Evolutionary conservation across 2,113 vertebrate genomes (phyloP), one percentile per base, ranked within the genome.

Genomic region (Copsychus sechellarum): DNA sequence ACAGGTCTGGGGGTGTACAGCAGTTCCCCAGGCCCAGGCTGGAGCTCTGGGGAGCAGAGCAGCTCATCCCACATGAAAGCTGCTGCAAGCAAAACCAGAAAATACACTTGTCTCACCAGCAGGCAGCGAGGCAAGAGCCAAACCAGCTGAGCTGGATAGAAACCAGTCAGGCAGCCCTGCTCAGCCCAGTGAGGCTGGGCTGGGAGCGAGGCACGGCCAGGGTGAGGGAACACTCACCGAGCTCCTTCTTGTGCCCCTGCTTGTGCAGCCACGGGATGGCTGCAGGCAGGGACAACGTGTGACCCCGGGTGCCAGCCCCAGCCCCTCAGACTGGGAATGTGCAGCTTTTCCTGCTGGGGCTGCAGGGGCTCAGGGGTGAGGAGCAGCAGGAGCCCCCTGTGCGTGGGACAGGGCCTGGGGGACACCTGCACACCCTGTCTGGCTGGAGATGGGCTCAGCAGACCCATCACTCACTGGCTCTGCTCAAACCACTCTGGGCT

Each of bases 81-180:
- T 86, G 72, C 54, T 88, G 86, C 88, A 57, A 54, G 92, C 83
- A 65, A 53, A 95, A 96, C 88, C 82, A 95, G 95, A 96, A 97
- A 90, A 92, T 77, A 78, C 33, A 81, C 9, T 81, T 88, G 71
- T 81, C 80, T 93, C 0, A 29, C 90, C 96, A 94, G 84, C 34
- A 61, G 15, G 53, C 76, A 72, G 81, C 5, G 17, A 89, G 81
- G 57, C 38, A 81, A 48, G 0, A 1, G 56, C 74, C 86, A 94
- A 95, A 97, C 96, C 92, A 90, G 96, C 76, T 29, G 1, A 11
- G 94, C 96, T 77, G 80, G 96, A 19, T 92, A 14, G 71, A 34
- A 97, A 97, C 96, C 60, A 3, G 95, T 93, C 82, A 47, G 80
- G 95, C 83, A 92, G 92, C 67, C 50, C 90, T 1, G 2, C 90